Conservation (phyloP, 2,888 invertebrate species). For the Yponomeuta plumbellus region DNA sequence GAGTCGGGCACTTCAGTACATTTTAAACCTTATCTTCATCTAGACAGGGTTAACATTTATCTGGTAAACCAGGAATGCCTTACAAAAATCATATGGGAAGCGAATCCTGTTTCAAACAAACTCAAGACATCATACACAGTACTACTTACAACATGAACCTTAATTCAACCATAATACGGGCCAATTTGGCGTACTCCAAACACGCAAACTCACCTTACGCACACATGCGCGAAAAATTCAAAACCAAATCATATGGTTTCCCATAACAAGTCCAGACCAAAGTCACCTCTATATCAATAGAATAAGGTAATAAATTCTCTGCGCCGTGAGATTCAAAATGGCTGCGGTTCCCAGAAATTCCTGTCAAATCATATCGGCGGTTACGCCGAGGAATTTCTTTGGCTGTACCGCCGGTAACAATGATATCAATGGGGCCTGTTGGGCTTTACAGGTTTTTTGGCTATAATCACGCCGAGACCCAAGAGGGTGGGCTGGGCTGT, state of each 20-base stretch:
- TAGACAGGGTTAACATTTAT: rapidly evolving
- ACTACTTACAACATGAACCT: slow-evolving; percentile 21
- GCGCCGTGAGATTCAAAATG: neutral
- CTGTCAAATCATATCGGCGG: slow-evolving; percentile 35
- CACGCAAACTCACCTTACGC: slow-evolving; percentile 17
- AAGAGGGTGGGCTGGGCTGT: neutral
- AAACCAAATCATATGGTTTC: slow-evolving; percentile 57
- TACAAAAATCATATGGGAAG: slow-evolving; percentile 71
- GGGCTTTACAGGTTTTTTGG: neutral
- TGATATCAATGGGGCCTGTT: neutral
- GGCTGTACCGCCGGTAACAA: slow-evolving; percentile 21
- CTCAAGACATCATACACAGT: slow-evolving; percentile 30
- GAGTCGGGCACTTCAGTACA: slow-evolving; percentile 21
- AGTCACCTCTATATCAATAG: slow-evolving; percentile 21
- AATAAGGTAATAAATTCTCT: neutral
- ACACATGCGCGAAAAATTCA: slow-evolving; percentile 43
- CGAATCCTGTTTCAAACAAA: slow-evolving; percentile 52
- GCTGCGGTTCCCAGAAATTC: slow-evolving; percentile 28
- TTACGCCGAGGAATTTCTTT: slow-evolving; percentile 29
- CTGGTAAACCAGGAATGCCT: slow-evolving; percentile 51
- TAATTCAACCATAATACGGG: neutral
- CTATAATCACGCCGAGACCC: neutral
- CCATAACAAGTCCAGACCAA: slow-evolving; percentile 15
- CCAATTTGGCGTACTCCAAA: slow-evolving; percentile 31
- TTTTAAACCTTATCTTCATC: slow-evolving; percentile 27